phyloP scores from a whole-genome alignment of 1,140 invertebrate genomes.

The Armadillidium nasatum region DNA sequence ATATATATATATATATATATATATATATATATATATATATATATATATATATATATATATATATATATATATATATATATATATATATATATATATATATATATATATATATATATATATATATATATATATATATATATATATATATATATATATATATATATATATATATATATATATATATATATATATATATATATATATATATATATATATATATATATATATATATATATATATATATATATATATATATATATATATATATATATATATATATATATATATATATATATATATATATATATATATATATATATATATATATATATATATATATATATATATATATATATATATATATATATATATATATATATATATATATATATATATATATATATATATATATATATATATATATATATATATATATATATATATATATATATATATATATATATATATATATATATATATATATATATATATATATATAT shows the following conservation, averaged over 20 bases:
- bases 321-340: not conserved
- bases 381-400: not conserved
- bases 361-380: not conserved
- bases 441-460: not conserved
- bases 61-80: not conserved
- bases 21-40: not conserved
- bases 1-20: too few species aligned
- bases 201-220: constrained; percentile 6
- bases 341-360: not conserved
- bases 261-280: not conserved
- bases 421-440: not conserved
- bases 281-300: not conserved
- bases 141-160: not conserved
- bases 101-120: not conserved
- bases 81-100: not conserved
- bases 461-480: not conserved
- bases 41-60: not conserved
- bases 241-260: constrained; percentile 6
- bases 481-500: not conserved
- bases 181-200: constrained; percentile 6
- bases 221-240: constrained; percentile 6
- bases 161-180: not conserved
- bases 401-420: not conserved
- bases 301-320: not conserved
- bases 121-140: not conserved